Percentiles rank a stretch among this genome's conserved stretches.
Evolutionary conservation across 2,888 invertebrate species (phyloP).

Genomic region (Melangyna quadrimaculata): DNA sequence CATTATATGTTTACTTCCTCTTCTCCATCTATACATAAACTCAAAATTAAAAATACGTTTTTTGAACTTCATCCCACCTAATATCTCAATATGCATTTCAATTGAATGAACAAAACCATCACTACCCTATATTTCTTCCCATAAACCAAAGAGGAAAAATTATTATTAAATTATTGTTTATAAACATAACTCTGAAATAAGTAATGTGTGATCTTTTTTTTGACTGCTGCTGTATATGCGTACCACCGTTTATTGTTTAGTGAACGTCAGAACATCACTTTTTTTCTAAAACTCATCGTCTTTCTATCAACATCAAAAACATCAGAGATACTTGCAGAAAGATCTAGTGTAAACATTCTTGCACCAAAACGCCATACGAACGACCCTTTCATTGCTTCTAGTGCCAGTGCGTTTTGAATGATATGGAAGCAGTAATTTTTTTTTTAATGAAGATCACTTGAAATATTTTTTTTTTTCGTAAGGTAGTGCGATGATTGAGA

Average conservation of each 20-base stretch:
- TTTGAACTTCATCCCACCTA: not conserved
- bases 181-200: conserved; percentile 63
- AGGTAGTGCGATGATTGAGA: not conserved
- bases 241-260: conserved; percentile 27
- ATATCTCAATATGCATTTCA: conserved; percentile 29
- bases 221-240: not conserved
- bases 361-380: conserved; percentile 55
- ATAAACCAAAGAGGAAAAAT: conserved; percentile 5
- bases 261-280: conserved; percentile 64
- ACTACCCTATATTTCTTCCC: conserved; percentile 1
- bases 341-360: conserved; percentile 64
- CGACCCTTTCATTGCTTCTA: not conserved
- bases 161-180: conserved; percentile 66
- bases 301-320: conserved; percentile 65
- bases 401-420: not conserved
- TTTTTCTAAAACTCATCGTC: conserved; percentile 57
- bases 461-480: conserved; percentile 6
- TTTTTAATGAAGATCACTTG: conserved; percentile 46
- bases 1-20: conserved; percentile 3
- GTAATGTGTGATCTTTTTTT: conserved; percentile 57
- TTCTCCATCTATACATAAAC: not conserved
- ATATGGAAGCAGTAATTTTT: not conserved
- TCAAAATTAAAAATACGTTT: not conserved
- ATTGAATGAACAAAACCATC: conserved; percentile 15
- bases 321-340: conserved; percentile 68